Percentiles rank a stretch among this genome's conserved stretches.
Evolutionary conservation across 2,888 invertebrate genomes (phyloP).

Genomic region (Oligia latruncula): DNA sequence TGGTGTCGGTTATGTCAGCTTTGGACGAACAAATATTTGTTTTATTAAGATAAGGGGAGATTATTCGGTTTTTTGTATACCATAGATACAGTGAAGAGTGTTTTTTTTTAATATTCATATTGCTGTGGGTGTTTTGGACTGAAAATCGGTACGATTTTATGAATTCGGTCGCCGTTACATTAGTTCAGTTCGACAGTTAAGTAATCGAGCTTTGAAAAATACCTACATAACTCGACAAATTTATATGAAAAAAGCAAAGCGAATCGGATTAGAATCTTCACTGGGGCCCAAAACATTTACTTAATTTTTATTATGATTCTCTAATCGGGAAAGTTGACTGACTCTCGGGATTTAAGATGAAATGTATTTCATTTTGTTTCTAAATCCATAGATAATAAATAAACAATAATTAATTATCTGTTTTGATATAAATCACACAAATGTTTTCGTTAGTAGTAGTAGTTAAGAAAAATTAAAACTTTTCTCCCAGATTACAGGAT

Average conservation of each 20-base stretch:
- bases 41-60: slow-evolving; percentile 30
- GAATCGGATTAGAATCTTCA: not conserved
- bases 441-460: not conserved
- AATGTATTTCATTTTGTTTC: too few relatives aligned
- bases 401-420: not conserved
- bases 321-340: not conserved
- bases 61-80: slow-evolving; percentile 20
- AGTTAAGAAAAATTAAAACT: not conserved
- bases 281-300: not conserved
- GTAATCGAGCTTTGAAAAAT: not conserved
- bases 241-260: not conserved
- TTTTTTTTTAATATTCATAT: not conserved
- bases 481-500: not conserved
- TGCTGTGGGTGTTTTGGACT: not conserved
- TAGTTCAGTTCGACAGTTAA: not conserved
- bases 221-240: not conserved
- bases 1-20: slow-evolving; percentile 46
- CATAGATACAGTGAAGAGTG: not conserved
- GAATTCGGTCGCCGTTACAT: not conserved
- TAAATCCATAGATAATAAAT: not conserved
- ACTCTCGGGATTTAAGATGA: too few relatives aligned
- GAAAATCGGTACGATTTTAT: slow-evolving; percentile 2
- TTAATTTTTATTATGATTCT: not conserved
- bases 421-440: not conserved
- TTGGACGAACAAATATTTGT: slow-evolving; percentile 36